Base-by-base conservation (phyloP, 2,888 invertebrate species). In the Lochmaea crataegi region DNA sequence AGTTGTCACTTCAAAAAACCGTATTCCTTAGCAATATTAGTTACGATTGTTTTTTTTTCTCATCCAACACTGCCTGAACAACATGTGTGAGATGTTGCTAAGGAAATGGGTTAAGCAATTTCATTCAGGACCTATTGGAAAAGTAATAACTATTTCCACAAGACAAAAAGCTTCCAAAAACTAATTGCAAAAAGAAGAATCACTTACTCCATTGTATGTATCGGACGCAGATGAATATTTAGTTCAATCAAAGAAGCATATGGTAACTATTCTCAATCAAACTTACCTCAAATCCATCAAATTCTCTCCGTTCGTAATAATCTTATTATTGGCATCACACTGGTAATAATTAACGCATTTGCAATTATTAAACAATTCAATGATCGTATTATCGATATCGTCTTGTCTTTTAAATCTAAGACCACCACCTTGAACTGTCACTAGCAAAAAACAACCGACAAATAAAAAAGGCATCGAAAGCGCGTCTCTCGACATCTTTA, bases 291-390 rank as follows among this genome's bases (percentile, higher is more conserved):
- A 56, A 38, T 79, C 67, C 16, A 80, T 65, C 10, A 79, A 42
- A 14, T 51, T 58, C 57, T 61, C 45, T 12, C 79, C 80, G 42
- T 67, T 64, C 14, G 78, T 79, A 10, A 76, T 80, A 45, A 81
- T 76, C 57, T 68, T 77, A 63, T 78, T 78, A 56, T 79, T 72
- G 10, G 68, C 64, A 45, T 80, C 79, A 53, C 81, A 82, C 65
- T 75, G 73, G 70, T 78, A 78, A 68, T 78, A 76, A 11, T 65
- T 38, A 14, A 80, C 79, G 70, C 81, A 82, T 22, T 64, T 74
- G 67, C 81, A 82, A 42, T 81, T 68, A 58, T 79, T 72, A 65
- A 75, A 76, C 5, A 77, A 38, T 75, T 80, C 78, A n/a, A 75
- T 67, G 11, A 72, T 51, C 0, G 48, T 22, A 51, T 80, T 79